Evolutionary conservation across 1,140 invertebrate species (phyloP).

Genomic region (Glossosoma conforme): DNA sequence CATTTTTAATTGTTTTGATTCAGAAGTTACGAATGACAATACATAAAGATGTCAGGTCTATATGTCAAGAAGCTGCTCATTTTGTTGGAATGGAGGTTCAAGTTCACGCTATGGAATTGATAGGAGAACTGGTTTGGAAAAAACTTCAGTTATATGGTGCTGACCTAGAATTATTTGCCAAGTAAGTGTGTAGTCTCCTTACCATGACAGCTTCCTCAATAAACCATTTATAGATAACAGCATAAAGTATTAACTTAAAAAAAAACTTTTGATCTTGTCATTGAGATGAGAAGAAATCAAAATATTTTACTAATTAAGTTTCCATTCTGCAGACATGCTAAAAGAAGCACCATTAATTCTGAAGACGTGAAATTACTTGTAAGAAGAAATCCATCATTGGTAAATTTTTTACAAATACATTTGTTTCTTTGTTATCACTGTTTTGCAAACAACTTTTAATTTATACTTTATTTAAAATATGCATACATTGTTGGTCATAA

Average conservation of each 20-base stretch:
- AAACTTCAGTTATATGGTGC: constrained; percentile 45
- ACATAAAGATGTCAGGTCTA: constrained; percentile 41
- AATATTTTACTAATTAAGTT: too few relatives aligned
- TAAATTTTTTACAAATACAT: constrained; percentile 5
- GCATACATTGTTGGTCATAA: too few relatives aligned
- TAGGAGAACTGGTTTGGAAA: constrained; percentile 49
- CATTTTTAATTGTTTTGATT: constrained; percentile 28
- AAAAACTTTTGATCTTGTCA: too few relatives aligned
- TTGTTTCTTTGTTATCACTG: too few relatives aligned
- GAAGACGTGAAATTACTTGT: constrained; percentile 53
- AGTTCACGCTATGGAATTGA: constrained; percentile 45
- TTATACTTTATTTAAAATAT: too few relatives aligned
- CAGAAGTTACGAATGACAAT: constrained; percentile 48
- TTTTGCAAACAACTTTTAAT: too few relatives aligned
- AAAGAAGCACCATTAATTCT: constrained; percentile 46
- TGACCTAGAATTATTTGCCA: constrained; percentile 54
- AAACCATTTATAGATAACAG: too few relatives aligned
- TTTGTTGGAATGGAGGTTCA: constrained; percentile 43
- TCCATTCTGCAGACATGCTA: constrained; percentile 50
- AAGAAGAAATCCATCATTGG: constrained; percentile 41
- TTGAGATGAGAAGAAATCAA: too few relatives aligned
- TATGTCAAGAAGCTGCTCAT: constrained; percentile 46
- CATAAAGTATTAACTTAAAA: too few relatives aligned
- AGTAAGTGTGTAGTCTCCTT: constrained; percentile 40
- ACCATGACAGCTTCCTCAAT: too few relatives aligned